Base-by-base conservation (phyloP, 1,140 invertebrate species). In the Tetramorium alpestre region DNA sequence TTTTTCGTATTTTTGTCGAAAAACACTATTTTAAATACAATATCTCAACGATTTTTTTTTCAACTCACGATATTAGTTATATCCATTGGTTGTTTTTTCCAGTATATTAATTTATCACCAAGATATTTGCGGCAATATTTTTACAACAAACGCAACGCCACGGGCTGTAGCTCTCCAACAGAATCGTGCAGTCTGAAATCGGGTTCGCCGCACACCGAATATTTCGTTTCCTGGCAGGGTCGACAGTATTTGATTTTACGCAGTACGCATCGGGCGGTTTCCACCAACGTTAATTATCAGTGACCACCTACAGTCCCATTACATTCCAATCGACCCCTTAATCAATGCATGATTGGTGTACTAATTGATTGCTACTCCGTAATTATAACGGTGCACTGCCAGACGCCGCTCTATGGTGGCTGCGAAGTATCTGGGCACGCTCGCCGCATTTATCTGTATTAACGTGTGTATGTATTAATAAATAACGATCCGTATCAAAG, bases 291-390 rank as follows among this genome's bases (percentile, higher is more conserved):
- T 95, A 95, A 95, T 95, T 94, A 95, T 94, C 95, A 93, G 91
- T 95, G 95, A 94, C 95, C 95, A 95, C 91, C 94, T 94, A 94
- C 92, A 94, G 93, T 91, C 94, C 93, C 94, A 95, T 95, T 95
- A 95, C 95, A 94, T 95, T 95, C 93, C 95, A 95, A 95, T 95
- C 94, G 94, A 94, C 92, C 94, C 94, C 93, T 95, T 95, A 95
- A 95, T 95, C 94, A 95, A 95, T 93, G 94, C 94, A 95, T 94
- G 95, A 95, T 95, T 95, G 95, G 93, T 95, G 91, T 93, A 92
- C 93, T 95, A 95, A 95, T 95, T 95, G 94, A 95, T 95, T 95
- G 94, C 94, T 94, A 95, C 94, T 94, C 92, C 93, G 94, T 95
- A 94, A 95, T 95, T 95, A 95, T 95, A 95, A 95, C 94, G 93